Percentiles rank a stretch among this genome's conserved stretches.
phyloP scores from a whole-genome alignment of 2,113 vertebrate genomes.

The Turdus rufiventris region DNA sequence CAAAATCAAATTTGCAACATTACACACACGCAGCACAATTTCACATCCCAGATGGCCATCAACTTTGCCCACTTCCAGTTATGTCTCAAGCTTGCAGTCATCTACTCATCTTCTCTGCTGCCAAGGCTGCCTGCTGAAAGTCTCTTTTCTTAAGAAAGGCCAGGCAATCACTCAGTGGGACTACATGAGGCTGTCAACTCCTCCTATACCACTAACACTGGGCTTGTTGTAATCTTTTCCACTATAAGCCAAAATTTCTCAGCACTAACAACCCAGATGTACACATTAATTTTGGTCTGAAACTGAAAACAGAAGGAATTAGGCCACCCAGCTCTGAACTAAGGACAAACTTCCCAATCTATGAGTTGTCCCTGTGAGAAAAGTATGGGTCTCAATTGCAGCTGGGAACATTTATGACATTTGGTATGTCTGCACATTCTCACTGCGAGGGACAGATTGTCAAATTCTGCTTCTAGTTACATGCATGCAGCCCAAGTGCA shows the following conservation, averaged over 20 bases:
- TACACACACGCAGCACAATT: not conserved
- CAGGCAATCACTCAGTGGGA: not conserved
- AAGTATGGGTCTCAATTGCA: slow-evolving; percentile 46
- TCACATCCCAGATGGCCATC: not conserved
- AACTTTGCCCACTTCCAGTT: not conserved
- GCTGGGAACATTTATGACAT: slow-evolving; percentile 64
- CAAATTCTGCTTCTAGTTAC: slow-evolving; percentile 54
- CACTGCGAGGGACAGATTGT: slow-evolving; percentile 46
- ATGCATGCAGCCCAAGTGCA: not conserved
- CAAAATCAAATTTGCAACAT: not conserved
- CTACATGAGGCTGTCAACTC: not conserved
- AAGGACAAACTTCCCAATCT: slow-evolving; percentile 53
- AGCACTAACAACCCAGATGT: slow-evolving; percentile 30
- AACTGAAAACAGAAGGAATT: slow-evolving; percentile 57
- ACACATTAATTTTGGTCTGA: slow-evolving; percentile 50
- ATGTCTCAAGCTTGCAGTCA: not conserved
- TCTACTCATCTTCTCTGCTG: not conserved
- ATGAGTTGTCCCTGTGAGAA: slow-evolving; percentile 34
- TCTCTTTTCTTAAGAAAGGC: slow-evolving; percentile 2
- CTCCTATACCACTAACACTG: slow-evolving; percentile 26
- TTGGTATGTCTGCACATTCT: slow-evolving; percentile 63
- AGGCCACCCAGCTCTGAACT: slow-evolving; percentile 53
- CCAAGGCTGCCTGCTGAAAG: slow-evolving; percentile 19
- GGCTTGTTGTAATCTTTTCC: slow-evolving; percentile 59
- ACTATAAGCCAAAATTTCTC: slow-evolving; percentile 58